A percentile compares a stretch with the other conserved stretches of the same genome.
Conservation (phyloP, 1,140 invertebrate species). For the Patella vulgata region DNA sequence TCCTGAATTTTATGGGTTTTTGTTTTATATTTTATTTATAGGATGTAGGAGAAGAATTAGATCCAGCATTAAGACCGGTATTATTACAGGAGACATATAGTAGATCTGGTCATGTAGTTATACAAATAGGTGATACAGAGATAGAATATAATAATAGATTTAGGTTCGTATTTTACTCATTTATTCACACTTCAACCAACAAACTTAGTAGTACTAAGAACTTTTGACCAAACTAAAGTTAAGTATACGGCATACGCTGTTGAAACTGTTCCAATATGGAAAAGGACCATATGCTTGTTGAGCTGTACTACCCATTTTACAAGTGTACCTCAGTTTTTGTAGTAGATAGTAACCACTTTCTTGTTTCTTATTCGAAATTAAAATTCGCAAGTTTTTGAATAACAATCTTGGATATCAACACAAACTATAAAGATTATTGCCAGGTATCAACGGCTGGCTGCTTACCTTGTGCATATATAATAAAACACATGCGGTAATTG, state of each 20-base stretch:
- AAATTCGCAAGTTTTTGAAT: too few relatives aligned
- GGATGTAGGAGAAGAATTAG: slow-evolving; percentile 60
- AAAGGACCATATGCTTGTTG: too few relatives aligned
- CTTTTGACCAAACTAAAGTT: neutral
- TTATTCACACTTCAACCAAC: neutral
- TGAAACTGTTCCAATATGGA: too few relatives aligned
- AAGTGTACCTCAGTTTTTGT: too few relatives aligned
- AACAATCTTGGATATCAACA: too few relatives aligned
- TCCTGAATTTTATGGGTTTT: neutral
- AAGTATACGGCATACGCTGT: too few relatives aligned
- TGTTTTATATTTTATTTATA: too few relatives aligned
- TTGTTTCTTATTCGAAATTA: too few relatives aligned
- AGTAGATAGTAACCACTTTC: neutral
- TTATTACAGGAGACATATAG: slow-evolving; percentile 60
- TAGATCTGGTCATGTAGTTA: slow-evolving; percentile 58
- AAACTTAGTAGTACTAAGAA: neutral
- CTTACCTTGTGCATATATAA: neutral
- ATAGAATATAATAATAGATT: slow-evolving; percentile 66
- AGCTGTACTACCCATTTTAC: too few relatives aligned
- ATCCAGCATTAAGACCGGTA: slow-evolving; percentile 61
- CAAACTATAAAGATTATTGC: too few relatives aligned
- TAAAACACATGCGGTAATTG: neutral
- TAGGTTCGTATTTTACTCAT: slow-evolving; percentile 41
- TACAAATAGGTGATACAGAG: slow-evolving; percentile 65
- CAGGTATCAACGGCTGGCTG: neutral